A percentile compares a stretch with the other conserved stretches of the same genome.
Conservation (phyloP, 2,888 invertebrate species). For the Rhagium mordax region DNA sequence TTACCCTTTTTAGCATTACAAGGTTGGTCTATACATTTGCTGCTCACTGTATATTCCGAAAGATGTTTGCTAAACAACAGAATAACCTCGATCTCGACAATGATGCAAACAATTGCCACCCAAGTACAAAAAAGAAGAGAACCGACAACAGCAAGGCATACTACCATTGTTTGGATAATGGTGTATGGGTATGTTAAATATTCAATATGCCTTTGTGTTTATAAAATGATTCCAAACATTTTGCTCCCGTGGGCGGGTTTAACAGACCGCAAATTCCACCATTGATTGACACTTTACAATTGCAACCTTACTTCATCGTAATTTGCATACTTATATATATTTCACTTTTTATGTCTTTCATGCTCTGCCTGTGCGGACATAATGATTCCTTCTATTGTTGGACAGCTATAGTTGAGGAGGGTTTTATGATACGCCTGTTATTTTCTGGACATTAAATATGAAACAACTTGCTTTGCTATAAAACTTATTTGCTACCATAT, state of each 20-base stretch:
- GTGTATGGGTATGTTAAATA: slow-evolving; percentile 55
- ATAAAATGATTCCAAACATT: slow-evolving; percentile 52
- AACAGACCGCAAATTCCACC: slow-evolving; percentile 50
- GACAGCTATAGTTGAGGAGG: background rate
- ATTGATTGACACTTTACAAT: slow-evolving; percentile 54
- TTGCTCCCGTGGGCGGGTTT: slow-evolving; percentile 51
- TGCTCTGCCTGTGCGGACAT: slow-evolving; percentile 5
- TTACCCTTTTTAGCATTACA: too few relatives aligned
- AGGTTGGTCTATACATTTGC: too few relatives aligned
- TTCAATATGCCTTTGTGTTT: slow-evolving; percentile 57
- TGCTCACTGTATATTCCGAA: too few relatives aligned
- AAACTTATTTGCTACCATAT: background rate
- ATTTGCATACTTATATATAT: slow-evolving; percentile 39
- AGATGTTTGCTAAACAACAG: background rate
- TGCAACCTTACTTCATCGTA: slow-evolving; percentile 30
- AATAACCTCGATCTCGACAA: background rate
- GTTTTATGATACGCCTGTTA: slow-evolving; percentile 18
- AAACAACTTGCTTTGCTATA: slow-evolving; percentile 34
- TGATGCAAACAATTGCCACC: slow-evolving; percentile 36
- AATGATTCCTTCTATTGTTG: slow-evolving; percentile 24
- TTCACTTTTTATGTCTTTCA: slow-evolving; percentile 26
- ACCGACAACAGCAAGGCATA: slow-evolving; percentile 39
- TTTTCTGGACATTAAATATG: slow-evolving; percentile 34
- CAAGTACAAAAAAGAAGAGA: slow-evolving; percentile 24
- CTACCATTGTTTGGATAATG: slow-evolving; percentile 48